Percentiles rank a stretch among this genome's conserved stretches.
phyloP scores from a whole-genome alignment of 2,113 vertebrate species.

The Bettongia penicillata region DNA sequence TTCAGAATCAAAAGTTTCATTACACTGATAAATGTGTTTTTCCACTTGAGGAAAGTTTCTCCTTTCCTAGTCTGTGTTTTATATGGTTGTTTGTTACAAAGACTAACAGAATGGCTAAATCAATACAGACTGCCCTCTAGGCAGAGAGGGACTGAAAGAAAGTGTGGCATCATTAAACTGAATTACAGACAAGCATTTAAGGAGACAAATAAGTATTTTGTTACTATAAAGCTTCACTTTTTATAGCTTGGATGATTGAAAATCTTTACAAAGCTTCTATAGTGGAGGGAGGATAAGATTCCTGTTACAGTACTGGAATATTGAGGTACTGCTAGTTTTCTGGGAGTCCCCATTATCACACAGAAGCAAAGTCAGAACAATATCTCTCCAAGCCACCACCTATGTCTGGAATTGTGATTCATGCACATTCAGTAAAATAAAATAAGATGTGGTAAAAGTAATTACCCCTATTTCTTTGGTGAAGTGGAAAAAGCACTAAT shows the following conservation, averaged over 20 bases:
- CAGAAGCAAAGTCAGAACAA: not conserved
- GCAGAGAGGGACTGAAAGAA: constrained; percentile 80
- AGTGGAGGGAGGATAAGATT: constrained; percentile 30
- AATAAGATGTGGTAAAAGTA: not conserved
- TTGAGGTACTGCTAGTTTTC: not conserved
- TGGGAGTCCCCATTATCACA: not conserved
- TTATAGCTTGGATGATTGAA: constrained; percentile 79
- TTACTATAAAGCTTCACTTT: constrained; percentile 80
- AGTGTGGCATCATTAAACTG: constrained; percentile 85
- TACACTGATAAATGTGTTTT: constrained; percentile 74
- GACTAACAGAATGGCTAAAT: constrained; percentile 84
- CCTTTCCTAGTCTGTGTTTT: constrained; percentile 77
- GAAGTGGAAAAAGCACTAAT: not conserved
- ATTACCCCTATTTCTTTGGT: not conserved
- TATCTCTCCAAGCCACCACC: not conserved
- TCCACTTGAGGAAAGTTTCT: constrained; percentile 77
- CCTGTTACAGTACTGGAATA: not conserved
- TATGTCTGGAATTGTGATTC: not conserved
- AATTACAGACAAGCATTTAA: constrained; percentile 86
- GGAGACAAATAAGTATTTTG: constrained; percentile 85
- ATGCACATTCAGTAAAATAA: not conserved
- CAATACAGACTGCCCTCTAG: constrained; percentile 84
- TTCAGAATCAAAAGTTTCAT: constrained; percentile 71
- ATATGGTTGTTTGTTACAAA: constrained; percentile 81
- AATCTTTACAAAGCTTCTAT: constrained; percentile 75